phyloP scores from a whole-genome alignment of 2,888 invertebrate species.

The Lysandra bellargus region DNA sequence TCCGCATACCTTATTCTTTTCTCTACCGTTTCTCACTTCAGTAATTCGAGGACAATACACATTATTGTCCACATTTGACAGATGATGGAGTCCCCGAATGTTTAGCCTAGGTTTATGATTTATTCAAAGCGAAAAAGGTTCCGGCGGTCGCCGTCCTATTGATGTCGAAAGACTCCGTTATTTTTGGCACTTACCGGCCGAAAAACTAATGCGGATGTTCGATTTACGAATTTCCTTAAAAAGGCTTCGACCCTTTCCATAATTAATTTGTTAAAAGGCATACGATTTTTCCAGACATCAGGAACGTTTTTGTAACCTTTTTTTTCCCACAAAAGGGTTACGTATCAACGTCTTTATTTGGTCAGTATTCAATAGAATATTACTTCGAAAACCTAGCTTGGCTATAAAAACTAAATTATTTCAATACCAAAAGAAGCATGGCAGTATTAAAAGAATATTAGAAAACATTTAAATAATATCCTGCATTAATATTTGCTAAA shows the following conservation, averaged over 20 bases:
- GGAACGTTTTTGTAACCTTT: neutral
- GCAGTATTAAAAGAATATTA: too few species aligned
- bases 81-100: slow-evolving; percentile 65
- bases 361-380: neutral
- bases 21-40: slow-evolving; percentile 78
- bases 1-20: slow-evolving; percentile 74
- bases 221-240: slow-evolving; percentile 49
- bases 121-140: slow-evolving; percentile 48
- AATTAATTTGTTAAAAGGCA: slow-evolving; percentile 28
- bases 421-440: neutral
- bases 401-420: neutral
- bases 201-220: slow-evolving; percentile 30
- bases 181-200: slow-evolving; percentile 32
- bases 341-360: neutral
- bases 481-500: too few species aligned
- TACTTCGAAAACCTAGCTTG: neutral
- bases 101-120: slow-evolving; percentile 48
- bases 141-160: slow-evolving; percentile 48
- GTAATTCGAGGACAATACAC: slow-evolving; percentile 79
- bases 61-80: slow-evolving; percentile 75
- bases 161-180: slow-evolving; percentile 52
- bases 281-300: slow-evolving; percentile 11
- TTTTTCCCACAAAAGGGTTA: neutral
- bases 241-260: slow-evolving; percentile 44
- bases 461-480: too few species aligned